Evolutionary conservation across 2,797 vertebrate genomes (phyloP).

Genomic region (Mycteria americana): DNA sequence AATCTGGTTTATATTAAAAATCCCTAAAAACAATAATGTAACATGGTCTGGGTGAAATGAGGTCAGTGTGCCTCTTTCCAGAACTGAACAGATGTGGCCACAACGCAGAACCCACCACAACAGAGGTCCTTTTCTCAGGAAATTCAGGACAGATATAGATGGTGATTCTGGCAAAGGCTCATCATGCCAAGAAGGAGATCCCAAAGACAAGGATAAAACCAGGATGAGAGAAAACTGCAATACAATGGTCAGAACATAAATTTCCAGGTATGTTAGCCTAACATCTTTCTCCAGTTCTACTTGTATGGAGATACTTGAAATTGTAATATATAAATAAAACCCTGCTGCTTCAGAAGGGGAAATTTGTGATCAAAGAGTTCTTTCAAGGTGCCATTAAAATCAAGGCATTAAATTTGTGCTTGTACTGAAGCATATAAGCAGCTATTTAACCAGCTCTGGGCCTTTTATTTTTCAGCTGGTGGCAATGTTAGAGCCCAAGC

Average conservation of each 20-base stretch:
- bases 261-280: not conserved
- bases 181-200: not conserved
- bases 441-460: not conserved
- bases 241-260: not conserved
- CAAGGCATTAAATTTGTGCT: not conserved
- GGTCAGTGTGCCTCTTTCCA: not conserved
- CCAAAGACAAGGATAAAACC: not conserved
- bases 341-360: not conserved
- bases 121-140: not conserved
- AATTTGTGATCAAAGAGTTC: not conserved
- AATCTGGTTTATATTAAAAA: not conserved
- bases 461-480: not conserved
- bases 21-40: not conserved
- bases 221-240: not conserved
- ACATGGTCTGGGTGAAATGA: not conserved
- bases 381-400: constrained; percentile 2
- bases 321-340: not conserved
- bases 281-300: not conserved
- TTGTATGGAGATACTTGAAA: not conserved
- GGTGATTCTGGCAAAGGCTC: not conserved
- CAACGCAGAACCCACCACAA: not conserved
- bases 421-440: not conserved
- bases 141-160: not conserved
- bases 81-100: not conserved
- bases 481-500: not conserved